Conservation (phyloP, 2,888 invertebrate genomes). For the Pheosia gnoma region DNA sequence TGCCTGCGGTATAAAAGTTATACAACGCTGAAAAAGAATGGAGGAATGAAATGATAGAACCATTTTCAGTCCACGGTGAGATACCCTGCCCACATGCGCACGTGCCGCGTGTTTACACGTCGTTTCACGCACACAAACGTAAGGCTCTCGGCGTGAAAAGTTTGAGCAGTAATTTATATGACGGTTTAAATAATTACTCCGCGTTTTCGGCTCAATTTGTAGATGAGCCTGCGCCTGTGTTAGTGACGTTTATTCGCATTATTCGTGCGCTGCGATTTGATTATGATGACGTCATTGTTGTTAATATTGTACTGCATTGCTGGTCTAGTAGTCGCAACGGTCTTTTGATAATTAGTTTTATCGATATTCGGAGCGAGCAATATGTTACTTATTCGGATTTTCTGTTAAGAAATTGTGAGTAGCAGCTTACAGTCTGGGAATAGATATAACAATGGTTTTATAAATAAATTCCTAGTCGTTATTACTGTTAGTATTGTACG, state of each 20-base stretch:
- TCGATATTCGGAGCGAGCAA: too few species aligned
- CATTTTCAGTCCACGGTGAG: slow-evolving; percentile 76
- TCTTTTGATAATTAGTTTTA: too few species aligned
- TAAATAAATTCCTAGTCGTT: too few species aligned
- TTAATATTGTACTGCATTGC: neutral
- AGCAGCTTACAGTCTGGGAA: too few species aligned
- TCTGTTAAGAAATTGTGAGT: too few species aligned
- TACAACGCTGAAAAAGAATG: slow-evolving; percentile 79
- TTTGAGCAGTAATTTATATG: slow-evolving; percentile 83
- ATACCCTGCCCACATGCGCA: slow-evolving; percentile 55
- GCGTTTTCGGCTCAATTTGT: slow-evolving; percentile 83
- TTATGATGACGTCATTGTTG: slow-evolving; percentile 44
- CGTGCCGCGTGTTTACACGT: slow-evolving; percentile 41
- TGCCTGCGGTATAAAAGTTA: slow-evolving; percentile 60
- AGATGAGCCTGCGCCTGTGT: slow-evolving; percentile 71
- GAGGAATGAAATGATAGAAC: slow-evolving; percentile 79
- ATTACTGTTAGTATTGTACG: too few species aligned
- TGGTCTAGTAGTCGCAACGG: too few species aligned
- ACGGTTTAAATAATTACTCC: slow-evolving; percentile 84
- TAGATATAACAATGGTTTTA: too few species aligned
- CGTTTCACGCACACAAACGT: slow-evolving; percentile 56
- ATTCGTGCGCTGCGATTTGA: slow-evolving; percentile 54
- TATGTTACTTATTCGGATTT: too few species aligned
- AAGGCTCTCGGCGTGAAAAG: slow-evolving; percentile 71
- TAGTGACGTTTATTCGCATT: slow-evolving; percentile 68